phyloP scores from a whole-genome alignment of 1,140 invertebrate genomes.

The Cardiocondyla obscurior region DNA sequence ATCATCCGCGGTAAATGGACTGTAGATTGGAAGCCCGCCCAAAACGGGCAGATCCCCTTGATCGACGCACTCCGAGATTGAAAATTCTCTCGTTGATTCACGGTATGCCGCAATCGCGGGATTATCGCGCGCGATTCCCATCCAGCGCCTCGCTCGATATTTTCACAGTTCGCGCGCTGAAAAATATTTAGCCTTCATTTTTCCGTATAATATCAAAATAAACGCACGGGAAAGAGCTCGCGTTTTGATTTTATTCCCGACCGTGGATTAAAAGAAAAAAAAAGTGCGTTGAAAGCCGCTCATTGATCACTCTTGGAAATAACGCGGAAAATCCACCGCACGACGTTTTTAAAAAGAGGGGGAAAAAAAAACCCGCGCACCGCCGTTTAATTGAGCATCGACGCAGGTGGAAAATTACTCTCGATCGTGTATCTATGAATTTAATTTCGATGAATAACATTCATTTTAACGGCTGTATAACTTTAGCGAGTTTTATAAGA shows the following conservation, averaged over 20 bases:
- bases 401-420: not conserved
- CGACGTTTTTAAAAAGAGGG: not conserved
- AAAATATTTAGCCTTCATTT: constrained; percentile 3
- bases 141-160: not conserved
- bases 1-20: constrained; percentile 31
- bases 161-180: not conserved
- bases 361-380: not conserved
- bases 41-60: not conserved
- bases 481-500: not conserved
- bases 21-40: constrained; percentile 40
- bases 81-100: constrained; percentile 32
- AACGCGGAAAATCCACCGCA: not conserved
- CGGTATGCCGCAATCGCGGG: not conserved
- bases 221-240: not conserved
- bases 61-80: constrained; percentile 20
- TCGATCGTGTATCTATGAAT: not conserved
- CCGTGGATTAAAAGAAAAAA: not conserved
- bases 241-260: not conserved
- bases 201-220: constrained; percentile 16
- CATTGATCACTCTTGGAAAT: not conserved
- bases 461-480: not conserved
- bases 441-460: not conserved
- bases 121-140: not conserved
- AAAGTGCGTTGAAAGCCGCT: not conserved
- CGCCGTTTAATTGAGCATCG: not conserved